Percentiles rank a stretch among this genome's conserved stretches.
These are phyloP conservation scores for Trachops cirrhosus DNA, from an alignment of 2,797 vertebrate genomes.

Conservation along the genomic window DNA sequence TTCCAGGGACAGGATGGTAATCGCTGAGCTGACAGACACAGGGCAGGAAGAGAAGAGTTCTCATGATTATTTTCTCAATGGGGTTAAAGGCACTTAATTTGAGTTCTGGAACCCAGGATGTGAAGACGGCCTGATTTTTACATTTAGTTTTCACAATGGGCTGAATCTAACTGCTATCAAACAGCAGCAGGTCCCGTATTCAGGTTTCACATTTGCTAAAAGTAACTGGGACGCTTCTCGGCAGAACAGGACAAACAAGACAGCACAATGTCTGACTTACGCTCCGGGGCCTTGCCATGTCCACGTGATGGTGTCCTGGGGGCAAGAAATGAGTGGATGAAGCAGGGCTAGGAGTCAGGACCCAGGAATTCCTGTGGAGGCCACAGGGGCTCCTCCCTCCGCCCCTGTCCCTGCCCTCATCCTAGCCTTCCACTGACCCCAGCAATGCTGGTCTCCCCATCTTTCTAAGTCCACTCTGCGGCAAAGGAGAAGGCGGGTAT, in stretches of 20 bases:
- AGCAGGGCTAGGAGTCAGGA: not conserved
- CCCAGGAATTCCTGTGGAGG: fast-evolving
- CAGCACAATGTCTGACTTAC: slow-evolving; percentile 84
- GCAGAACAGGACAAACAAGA: not conserved
- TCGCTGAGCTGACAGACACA: fast-evolving
- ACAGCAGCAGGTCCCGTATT: fast-evolving
- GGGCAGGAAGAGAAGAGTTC: fast-evolving
- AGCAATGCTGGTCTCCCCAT: fast-evolving
- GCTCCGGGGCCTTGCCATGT: slow-evolving; percentile 99
- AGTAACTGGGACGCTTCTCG: fast-evolving
- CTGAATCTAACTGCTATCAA: fast-evolving
- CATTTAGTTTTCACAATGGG: not conserved
- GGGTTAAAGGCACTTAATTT: fast-evolving
- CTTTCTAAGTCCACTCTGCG: not conserved
- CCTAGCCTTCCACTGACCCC: not conserved
- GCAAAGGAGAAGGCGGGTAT: not conserved
- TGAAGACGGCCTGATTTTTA: fast-evolving
- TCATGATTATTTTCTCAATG: fast-evolving
- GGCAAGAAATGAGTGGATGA: slow-evolving; percentile 10
- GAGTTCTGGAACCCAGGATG: not conserved
- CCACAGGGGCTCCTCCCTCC: fast-evolving
- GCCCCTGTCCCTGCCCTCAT: fast-evolving
- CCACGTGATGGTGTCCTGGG: slow-evolving; percentile 97
- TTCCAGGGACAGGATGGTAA: fast-evolving
- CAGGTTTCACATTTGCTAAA: not conserved